phyloP scores from a whole-genome alignment of 2,888 invertebrate genomes.

The Gibbula magus region DNA sequence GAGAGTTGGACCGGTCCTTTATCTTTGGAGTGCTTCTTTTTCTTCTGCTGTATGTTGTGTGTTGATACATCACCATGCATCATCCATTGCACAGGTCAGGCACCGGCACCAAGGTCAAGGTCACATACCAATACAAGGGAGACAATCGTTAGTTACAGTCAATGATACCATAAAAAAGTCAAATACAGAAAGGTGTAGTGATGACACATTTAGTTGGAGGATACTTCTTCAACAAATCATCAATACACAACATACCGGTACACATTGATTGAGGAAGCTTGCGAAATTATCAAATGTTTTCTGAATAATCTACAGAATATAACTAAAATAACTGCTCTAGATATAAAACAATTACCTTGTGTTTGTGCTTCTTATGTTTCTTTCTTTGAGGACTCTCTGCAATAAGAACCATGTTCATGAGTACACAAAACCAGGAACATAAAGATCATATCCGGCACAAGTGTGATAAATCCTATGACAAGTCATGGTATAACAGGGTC shows the following conservation, averaged over 20 bases:
- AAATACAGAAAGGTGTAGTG: not conserved
- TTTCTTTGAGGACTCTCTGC: not conserved
- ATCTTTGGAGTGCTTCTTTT: slow-evolving; percentile 3
- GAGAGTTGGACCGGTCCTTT: slow-evolving; percentile 21
- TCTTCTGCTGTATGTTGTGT: not conserved
- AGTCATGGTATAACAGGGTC: too few relatives aligned
- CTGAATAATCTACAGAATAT: too few relatives aligned
- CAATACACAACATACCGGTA: not conserved
- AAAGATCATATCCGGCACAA: too few relatives aligned
- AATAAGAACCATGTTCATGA: too few relatives aligned
- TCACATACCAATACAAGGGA: slow-evolving; percentile 12
- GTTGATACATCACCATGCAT: not conserved
- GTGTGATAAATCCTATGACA: too few relatives aligned
- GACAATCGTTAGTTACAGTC: not conserved
- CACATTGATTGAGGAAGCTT: too few relatives aligned
- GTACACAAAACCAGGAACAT: too few relatives aligned
- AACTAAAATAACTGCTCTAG: not conserved
- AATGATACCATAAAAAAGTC: not conserved
- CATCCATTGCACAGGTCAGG: not conserved
- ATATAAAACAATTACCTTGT: not conserved
- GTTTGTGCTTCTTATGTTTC: not conserved
- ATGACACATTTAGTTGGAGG: not conserved
- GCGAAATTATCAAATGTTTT: too few relatives aligned
- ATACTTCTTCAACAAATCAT: not conserved
- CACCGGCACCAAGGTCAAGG: not conserved